These are phyloP conservation scores for Cheilosia grossa DNA, from an alignment of 2,888 invertebrate species.

Conservation along the genomic window DNA sequence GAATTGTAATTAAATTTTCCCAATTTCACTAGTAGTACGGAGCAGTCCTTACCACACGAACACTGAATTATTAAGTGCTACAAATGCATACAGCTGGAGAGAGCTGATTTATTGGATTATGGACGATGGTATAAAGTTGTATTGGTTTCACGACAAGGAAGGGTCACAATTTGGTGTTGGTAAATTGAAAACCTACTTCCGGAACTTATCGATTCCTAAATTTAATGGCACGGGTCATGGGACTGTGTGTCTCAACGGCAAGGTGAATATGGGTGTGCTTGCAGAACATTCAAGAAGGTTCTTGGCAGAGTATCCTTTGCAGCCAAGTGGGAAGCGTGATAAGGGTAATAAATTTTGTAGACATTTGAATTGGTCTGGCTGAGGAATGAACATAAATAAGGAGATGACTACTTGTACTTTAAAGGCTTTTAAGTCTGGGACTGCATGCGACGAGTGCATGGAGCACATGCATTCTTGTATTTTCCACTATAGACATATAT, in stretches of 20 bases:
- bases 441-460: background rate
- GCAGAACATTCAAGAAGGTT: background rate
- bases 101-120: slow-evolving; percentile 42
- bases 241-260: background rate
- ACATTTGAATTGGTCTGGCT: slow-evolving; percentile 31
- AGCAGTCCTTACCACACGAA: background rate
- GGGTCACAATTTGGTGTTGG: background rate
- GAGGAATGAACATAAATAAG: slow-evolving; percentile 25
- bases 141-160: background rate
- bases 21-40: background rate
- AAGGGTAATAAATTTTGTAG: slow-evolving; percentile 22
- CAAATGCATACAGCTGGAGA: slow-evolving; percentile 11
- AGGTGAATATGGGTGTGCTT: background rate
- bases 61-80: slow-evolving; percentile 13
- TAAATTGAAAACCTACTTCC: slow-evolving; percentile 20
- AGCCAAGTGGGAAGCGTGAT: slow-evolving; percentile 8
- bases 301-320: background rate
- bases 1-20: slow-evolving; percentile 6
- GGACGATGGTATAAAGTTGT: background rate
- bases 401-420: slow-evolving; percentile 6
- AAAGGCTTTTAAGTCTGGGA: slow-evolving; percentile 6
- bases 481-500: no score
- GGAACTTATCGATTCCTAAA: slow-evolving; percentile 10
- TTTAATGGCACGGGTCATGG: slow-evolving; percentile 7
- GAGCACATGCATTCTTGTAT: no score